Conservation (phyloP, 2,797 vertebrate species). For the Tympanoctomys barrerae region DNA sequence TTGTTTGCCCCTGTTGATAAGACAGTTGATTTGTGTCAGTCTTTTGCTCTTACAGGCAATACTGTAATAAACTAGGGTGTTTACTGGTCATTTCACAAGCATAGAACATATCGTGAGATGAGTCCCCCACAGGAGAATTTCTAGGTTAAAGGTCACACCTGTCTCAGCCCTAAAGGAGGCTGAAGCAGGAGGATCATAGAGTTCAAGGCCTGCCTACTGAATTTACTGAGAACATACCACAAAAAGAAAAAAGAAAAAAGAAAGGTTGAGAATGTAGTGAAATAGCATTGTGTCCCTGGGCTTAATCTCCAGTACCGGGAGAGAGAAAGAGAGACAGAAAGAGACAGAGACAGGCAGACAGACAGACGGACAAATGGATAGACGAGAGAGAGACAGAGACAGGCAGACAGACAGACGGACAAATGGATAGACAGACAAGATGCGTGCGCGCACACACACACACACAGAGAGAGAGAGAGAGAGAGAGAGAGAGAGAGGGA, state of each 20-base stretch:
- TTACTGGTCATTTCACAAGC: neutral
- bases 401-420: too few relatives aligned
- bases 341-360: neutral
- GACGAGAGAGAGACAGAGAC: neutral
- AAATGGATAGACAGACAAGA: too few relatives aligned
- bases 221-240: neutral
- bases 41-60: slow-evolving; percentile 6
- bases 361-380: too few relatives aligned
- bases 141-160: neutral
- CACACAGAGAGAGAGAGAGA: neutral
- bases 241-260: neutral
- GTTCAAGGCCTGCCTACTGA: neutral
- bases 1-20: slow-evolving; percentile 28
- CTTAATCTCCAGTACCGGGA: neutral
- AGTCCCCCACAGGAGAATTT: neutral
- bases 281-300: neutral
- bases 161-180: neutral
- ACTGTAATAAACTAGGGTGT: neutral
- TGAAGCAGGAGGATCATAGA: neutral
- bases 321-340: neutral
- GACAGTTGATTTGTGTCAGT: slow-evolving; percentile 47
- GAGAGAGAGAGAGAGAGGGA: neutral
- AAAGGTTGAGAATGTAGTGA: neutral
- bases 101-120: neutral
- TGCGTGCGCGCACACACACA: too few relatives aligned